These are phyloP conservation scores for Lepeophtheirus salmonis DNA, from an alignment of 1,140 invertebrate species.

Conservation along the genomic window DNA sequence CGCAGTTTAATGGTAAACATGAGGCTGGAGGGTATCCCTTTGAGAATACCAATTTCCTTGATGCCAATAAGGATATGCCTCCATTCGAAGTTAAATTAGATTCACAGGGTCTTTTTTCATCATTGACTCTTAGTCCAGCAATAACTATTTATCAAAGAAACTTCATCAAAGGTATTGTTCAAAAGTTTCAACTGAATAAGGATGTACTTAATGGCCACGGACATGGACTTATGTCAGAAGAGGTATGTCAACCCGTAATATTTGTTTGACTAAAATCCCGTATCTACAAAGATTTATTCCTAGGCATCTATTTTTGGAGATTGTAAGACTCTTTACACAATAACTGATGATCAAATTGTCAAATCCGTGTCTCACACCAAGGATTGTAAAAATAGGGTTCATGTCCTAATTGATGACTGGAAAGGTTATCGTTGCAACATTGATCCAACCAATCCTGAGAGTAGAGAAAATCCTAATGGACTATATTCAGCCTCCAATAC, in stretches of 20 bases:
- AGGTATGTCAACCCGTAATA: background rate
- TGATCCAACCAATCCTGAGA: background rate
- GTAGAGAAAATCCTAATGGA: background rate
- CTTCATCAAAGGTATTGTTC: background rate
- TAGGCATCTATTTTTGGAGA: slow-evolving; percentile 11
- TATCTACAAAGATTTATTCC: background rate
- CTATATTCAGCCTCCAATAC: slow-evolving; percentile 2
- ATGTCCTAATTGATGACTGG: slow-evolving; percentile 12
- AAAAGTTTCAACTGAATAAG: background rate
- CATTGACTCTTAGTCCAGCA: background rate
- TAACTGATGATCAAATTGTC: background rate
- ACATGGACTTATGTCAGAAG: background rate
- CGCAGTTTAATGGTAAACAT: background rate
- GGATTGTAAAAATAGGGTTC: slow-evolving; percentile 5
- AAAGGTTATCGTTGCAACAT: slow-evolving; percentile 10
- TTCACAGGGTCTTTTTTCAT: background rate
- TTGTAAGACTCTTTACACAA: slow-evolving; percentile 12
- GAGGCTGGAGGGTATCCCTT: background rate
- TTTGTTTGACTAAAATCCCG: background rate
- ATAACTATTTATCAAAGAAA: background rate
- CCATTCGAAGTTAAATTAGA: background rate
- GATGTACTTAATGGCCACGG: background rate
- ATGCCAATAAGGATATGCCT: background rate
- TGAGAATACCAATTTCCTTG: background rate
- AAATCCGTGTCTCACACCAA: slow-evolving; percentile 8